Conservation (phyloP, 2,888 invertebrate species). For the Hyppa rectilinea region DNA sequence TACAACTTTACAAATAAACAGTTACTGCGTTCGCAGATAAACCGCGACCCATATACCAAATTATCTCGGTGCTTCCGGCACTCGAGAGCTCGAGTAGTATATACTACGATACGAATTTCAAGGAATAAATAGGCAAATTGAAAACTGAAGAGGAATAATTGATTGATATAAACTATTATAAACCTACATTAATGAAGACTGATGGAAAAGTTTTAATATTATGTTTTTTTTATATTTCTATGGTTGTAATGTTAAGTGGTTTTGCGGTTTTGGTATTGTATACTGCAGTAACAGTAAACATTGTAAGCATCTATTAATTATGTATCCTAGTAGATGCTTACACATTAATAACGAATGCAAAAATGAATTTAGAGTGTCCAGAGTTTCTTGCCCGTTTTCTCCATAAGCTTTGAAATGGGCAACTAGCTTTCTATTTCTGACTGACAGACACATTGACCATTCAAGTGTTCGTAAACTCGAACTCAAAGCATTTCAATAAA, state of each 20-base stretch:
- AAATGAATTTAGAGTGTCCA: too few relatives aligned
- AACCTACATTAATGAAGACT: neutral
- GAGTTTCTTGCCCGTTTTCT: too few relatives aligned
- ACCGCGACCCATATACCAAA: conserved; percentile 51
- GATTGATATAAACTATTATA: too few relatives aligned
- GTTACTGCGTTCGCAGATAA: conserved; percentile 48
- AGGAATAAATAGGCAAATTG: conserved; percentile 33
- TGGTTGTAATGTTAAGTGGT: neutral
- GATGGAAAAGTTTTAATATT: too few relatives aligned
- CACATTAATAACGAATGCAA: neutral
- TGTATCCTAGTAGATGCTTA: too few relatives aligned
- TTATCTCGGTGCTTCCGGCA: conserved; percentile 59
- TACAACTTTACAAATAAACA: conserved; percentile 22
- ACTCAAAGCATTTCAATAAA: too few relatives aligned
- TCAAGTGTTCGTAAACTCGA: too few relatives aligned
- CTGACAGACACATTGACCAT: too few relatives aligned
- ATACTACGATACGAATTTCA: conserved; percentile 20
- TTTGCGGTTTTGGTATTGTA: conserved; percentile 10
- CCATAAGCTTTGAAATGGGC: too few relatives aligned
- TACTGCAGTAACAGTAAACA: neutral
- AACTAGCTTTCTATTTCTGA: too few relatives aligned
- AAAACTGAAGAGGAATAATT: conserved; percentile 34
- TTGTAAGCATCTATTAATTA: neutral
- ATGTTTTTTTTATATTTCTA: too few relatives aligned
- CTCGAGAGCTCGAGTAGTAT: conserved; percentile 7